Conservation (phyloP, 2,888 invertebrate species). For the Branchellion lobata region DNA sequence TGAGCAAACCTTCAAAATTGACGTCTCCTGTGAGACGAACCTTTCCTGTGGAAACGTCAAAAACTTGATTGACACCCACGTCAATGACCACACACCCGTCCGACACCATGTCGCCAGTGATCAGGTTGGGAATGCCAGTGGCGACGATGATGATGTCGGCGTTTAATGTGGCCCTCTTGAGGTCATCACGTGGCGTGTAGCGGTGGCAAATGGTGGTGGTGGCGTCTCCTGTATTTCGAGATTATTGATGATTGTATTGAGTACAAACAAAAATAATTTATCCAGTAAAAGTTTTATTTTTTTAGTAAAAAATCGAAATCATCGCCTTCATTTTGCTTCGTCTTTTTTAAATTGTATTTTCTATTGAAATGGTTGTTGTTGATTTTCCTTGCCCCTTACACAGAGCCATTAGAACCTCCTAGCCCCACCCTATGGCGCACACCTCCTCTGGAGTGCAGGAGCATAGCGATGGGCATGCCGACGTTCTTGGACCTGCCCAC, state of each 20-base stretch:
- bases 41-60: constrained; percentile 67
- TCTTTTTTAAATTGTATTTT: no score
- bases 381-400: no score
- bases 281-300: no score
- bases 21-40: constrained; percentile 79
- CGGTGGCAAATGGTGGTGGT: constrained; percentile 88
- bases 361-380: no score
- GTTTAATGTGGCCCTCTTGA: constrained; percentile 71
- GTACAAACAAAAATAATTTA: neutral
- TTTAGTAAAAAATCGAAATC: no score
- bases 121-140: constrained; percentile 67
- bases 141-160: constrained; percentile 80
- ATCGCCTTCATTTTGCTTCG: no score
- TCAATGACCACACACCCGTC: constrained; percentile 85
- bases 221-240: constrained; percentile 70
- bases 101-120: constrained; percentile 69
- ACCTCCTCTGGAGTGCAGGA: constrained; percentile 67
- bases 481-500: constrained; percentile 89
- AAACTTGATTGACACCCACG: constrained; percentile 75
- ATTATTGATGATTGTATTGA: neutral
- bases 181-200: constrained; percentile 77
- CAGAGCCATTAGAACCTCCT: no score
- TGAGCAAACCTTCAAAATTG: constrained; percentile 73
- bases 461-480: constrained; percentile 82
- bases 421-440: no score